Base-by-base conservation (phyloP, 2,797 vertebrate species). In the Gorsachius magnificus region DNA sequence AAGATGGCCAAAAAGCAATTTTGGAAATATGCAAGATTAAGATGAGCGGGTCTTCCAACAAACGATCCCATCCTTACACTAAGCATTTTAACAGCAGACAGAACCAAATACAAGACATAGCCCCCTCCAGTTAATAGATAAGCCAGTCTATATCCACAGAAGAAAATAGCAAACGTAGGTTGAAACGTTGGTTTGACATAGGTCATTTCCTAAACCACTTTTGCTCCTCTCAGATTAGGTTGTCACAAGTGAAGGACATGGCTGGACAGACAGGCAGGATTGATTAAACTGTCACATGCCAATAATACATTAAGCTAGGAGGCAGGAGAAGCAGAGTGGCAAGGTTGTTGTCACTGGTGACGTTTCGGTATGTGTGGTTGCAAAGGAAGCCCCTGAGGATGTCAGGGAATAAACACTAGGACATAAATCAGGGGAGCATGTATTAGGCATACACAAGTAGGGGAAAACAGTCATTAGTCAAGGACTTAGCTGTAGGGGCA, bases 221-320 rank as follows among this genome's bases (percentile, higher is more conserved):
- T 80, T 89, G 22, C 57, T 92, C 65, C 75, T 89, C 54, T 85
- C 51, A 75, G 57, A 97, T 95, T 93, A 87, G 57, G 16, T 56
- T 96, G 78, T 86, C 71, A 94, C 43, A 91, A 93, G 31, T 58
- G 54, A 96, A 86, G 84, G 82, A 76, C 61, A 61, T 1, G 3
- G 35, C 46, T 72, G 54, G 72, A 91, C 81, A 94, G 72, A 83
- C n/a, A 92, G 53, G 65, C 36, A 64, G 68, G 64, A 83, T 71
- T 91, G 81, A 96, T 96, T 96, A 89, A 96, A 93, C 54, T 83
- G 84, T 83, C 90, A 94, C 54, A 70, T 78, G 72, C 50, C 96
- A 92, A 64, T 87, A 91, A 91, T 22, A 69, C 58, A 63, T n/a
- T 83, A 80, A 89, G 80, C 43, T 75, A 26, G 68, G 61, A n/a